A percentile compares a stretch with the other conserved stretches of the same genome.
These are phyloP conservation scores for Oreochromis grahami DNA, from an alignment of 2,797 vertebrate species.

Conservation along the genomic window DNA sequence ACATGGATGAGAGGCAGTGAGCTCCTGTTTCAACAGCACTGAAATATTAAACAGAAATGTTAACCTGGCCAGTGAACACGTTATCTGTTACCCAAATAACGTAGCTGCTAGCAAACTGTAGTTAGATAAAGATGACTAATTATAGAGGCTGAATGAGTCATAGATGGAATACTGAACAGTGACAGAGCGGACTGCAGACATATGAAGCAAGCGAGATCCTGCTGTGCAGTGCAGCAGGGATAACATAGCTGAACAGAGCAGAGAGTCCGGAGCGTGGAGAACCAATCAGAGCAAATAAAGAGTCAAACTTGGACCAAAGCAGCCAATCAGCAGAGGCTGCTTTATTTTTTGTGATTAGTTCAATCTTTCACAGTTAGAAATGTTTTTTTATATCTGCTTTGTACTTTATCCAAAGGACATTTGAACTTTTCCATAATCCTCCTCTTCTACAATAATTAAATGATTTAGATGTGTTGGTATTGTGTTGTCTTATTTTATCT, in stretches of 20 bases:
- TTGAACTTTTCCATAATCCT: neutral
- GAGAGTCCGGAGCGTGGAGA: neutral
- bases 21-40: neutral
- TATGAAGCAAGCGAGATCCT: neutral
- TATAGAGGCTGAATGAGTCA: neutral
- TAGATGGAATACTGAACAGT: neutral
- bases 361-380: neutral
- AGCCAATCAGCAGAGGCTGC: neutral
- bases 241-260: neutral
- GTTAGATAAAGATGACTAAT: neutral
- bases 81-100: neutral
- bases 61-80: neutral
- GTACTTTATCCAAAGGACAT: neutral
- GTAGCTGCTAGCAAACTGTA: neutral
- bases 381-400: neutral
- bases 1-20: neutral
- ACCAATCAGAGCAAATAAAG: neutral
- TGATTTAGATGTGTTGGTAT: neutral
- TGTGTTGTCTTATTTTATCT: neutral
- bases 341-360: neutral
- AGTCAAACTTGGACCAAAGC: neutral
- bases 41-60: neutral
- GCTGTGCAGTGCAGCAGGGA: neutral
- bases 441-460: neutral
- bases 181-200: neutral